A percentile compares a stretch with the other conserved stretches of the same genome.
Evolutionary conservation across 2,888 invertebrate species (phyloP).

Genomic region (Phania funesta): DNA sequence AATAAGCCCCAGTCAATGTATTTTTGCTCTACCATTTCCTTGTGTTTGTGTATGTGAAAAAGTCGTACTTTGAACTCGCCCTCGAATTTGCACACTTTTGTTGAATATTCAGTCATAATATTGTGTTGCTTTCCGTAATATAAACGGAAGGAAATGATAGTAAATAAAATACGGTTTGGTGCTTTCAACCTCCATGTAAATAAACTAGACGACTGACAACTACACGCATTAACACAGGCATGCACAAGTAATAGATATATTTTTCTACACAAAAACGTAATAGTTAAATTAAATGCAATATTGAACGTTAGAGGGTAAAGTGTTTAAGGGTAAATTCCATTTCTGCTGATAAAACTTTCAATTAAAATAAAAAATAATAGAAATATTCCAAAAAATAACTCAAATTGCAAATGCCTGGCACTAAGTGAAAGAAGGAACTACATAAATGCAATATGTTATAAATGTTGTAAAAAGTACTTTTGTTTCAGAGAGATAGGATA

Average conservation of each 20-base stretch:
- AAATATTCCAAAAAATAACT: constrained; percentile 48
- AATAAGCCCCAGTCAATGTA: background rate
- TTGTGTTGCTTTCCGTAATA: constrained; percentile 53
- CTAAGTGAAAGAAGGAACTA: constrained; percentile 56
- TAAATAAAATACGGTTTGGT: constrained; percentile 67
- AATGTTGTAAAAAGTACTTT: constrained; percentile 21
- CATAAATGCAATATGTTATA: constrained; percentile 76
- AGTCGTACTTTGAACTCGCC: constrained; percentile 21
- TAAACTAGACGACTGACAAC: constrained; percentile 53
- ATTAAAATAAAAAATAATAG: constrained; percentile 8
- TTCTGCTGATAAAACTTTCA: constrained; percentile 48
- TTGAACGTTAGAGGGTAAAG: constrained; percentile 34
- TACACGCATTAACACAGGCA: background rate
- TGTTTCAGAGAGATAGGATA: constrained; percentile 45
- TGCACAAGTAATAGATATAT: constrained; percentile 15
- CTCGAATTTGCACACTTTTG: constrained; percentile 9
- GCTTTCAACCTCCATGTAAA: constrained; percentile 63
- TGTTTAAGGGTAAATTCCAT: constrained; percentile 44
- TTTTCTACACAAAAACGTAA: background rate
- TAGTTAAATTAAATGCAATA: constrained; percentile 27
- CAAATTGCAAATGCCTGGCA: constrained; percentile 59
- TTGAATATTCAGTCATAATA: constrained; percentile 36
- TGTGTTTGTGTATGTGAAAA: constrained; percentile 4
- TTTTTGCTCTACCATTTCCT: background rate
- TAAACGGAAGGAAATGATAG: constrained; percentile 67